Conservation (phyloP, 2,797 vertebrate genomes). For the Myiotriccus ornatus region DNA sequence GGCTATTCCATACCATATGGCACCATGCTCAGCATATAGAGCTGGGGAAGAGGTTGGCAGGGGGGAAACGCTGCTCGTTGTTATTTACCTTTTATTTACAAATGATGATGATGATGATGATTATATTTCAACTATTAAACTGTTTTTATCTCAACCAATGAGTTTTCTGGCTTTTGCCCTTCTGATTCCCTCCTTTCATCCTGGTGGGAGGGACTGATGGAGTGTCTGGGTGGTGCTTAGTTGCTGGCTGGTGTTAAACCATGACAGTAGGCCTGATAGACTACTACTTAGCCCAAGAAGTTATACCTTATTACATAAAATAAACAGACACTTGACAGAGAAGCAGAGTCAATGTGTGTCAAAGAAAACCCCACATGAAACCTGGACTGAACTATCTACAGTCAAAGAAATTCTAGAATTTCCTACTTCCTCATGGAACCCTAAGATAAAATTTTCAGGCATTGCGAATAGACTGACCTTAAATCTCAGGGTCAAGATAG, state of each 20-base stretch:
- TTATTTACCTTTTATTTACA: neutral
- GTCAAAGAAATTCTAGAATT: neutral
- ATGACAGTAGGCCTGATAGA: fast-evolving
- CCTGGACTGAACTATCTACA: neutral
- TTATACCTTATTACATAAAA: neutral
- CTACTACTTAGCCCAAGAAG: neutral
- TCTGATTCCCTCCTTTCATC: neutral
- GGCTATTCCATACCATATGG: neutral
- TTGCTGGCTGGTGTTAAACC: neutral
- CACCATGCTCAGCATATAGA: neutral
- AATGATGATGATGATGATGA: fast-evolving
- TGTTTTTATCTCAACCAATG: fast-evolving
- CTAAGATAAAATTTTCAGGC: neutral
- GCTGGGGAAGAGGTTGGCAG: too few relatives aligned
- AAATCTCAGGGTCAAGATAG: neutral
- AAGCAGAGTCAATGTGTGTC: neutral
- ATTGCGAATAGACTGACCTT: neutral
- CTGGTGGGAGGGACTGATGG: fast-evolving
- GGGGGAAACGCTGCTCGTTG: fast-evolving
- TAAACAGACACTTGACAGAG: neutral
- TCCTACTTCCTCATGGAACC: neutral
- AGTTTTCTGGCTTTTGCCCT: neutral
- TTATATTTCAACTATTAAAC: neutral
- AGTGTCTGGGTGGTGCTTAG: fast-evolving
- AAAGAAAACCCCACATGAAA: neutral